A percentile compares a stretch with the other conserved stretches of the same genome.
phyloP scores from a whole-genome alignment of 2,888 invertebrate genomes.

The Mesorhabditis sp. region DNA sequence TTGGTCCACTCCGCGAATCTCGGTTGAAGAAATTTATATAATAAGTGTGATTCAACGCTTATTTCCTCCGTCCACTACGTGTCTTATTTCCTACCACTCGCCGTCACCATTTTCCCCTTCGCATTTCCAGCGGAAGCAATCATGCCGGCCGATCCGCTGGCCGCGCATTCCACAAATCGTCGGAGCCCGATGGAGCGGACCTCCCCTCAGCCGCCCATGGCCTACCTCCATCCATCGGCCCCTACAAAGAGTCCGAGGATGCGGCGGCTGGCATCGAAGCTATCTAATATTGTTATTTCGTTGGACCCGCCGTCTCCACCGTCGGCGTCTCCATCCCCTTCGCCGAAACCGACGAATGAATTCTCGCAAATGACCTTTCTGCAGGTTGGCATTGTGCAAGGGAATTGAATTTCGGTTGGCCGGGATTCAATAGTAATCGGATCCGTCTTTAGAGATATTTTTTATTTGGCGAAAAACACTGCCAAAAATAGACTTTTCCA shows the following conservation, averaged over 20 bases:
- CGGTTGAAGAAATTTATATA: too few relatives aligned
- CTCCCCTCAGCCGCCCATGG: background rate
- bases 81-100: too few relatives aligned
- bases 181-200: background rate
- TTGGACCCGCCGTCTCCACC: conserved; percentile 51
- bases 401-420: background rate
- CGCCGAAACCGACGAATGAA: background rate
- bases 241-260: conserved; percentile 30
- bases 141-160: too few relatives aligned
- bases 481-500: conserved; percentile 1
- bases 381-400: conserved; percentile 11
- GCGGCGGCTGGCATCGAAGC: conserved; percentile 43
- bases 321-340: conserved; percentile 23
- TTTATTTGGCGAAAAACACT: too few relatives aligned
- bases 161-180: background rate
- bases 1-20: too few relatives aligned
- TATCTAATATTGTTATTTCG: conserved; percentile 47
- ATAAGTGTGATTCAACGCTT: too few relatives aligned
- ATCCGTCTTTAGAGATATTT: background rate
- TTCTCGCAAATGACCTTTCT: conserved; percentile 24
- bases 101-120: too few relatives aligned
- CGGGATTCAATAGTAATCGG: conserved; percentile 10
- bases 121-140: too few relatives aligned
- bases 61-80: too few relatives aligned
- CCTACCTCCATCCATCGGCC: conserved; percentile 6